Conservation (phyloP, 2,888 invertebrate genomes). For the Tolmerus cingulatus region DNA sequence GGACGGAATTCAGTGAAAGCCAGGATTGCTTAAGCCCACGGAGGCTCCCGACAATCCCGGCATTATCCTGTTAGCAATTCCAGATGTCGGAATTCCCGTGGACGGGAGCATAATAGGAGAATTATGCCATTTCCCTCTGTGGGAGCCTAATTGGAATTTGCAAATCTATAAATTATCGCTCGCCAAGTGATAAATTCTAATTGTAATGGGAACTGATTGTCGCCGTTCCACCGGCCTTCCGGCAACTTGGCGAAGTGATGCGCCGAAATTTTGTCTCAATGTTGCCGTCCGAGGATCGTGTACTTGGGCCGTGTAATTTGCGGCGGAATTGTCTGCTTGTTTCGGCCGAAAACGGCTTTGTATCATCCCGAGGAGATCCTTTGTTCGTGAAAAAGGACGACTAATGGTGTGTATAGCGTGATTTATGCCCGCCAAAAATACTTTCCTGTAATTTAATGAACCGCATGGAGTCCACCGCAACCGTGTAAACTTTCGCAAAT, state of each 20-base stretch:
- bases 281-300: background rate
- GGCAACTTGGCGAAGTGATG: background rate
- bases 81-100: background rate
- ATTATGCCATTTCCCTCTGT: background rate
- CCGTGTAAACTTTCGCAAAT: constrained; percentile 37
- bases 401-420: constrained; percentile 37
- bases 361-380: constrained; percentile 16
- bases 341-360: background rate
- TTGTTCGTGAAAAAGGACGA: constrained; percentile 35
- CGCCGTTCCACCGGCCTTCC: background rate
- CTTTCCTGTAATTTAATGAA: constrained; percentile 38
- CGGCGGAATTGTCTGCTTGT: constrained; percentile 9
- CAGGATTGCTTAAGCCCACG: background rate
- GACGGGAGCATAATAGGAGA: background rate
- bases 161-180: constrained; percentile 17
- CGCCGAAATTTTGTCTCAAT: constrained; percentile 28
- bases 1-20: background rate
- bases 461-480: constrained; percentile 21
- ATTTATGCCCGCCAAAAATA: constrained; percentile 33
- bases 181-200: constrained; percentile 27
- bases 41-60: background rate
- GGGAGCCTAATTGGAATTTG: constrained; percentile 24
- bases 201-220: constrained; percentile 32
- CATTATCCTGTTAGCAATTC: background rate
- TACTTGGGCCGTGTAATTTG: constrained; percentile 21